Percentiles rank a stretch among this genome's conserved stretches.
These are phyloP conservation scores for Tolypeutes matacus DNA, from an alignment of 2,797 vertebrate genomes.

Conservation along the genomic window DNA sequence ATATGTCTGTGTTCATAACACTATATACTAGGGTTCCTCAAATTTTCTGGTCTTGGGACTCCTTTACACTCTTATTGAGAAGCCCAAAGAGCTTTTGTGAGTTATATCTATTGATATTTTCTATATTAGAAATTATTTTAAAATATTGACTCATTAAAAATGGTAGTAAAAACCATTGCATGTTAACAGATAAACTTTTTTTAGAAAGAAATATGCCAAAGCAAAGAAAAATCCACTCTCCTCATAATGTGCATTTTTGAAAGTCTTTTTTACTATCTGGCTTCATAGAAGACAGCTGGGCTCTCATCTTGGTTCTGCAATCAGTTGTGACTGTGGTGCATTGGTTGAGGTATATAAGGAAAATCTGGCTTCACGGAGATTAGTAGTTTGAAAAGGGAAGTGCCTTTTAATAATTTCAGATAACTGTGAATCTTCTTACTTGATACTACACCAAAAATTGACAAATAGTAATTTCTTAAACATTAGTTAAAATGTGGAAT, in stretches of 20 bases:
- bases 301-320: background rate
- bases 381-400: background rate
- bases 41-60: background rate
- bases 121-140: background rate
- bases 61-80: background rate
- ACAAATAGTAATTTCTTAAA: background rate
- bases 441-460: background rate
- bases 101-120: background rate
- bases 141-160: background rate
- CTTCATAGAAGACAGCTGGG: background rate
- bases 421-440: background rate
- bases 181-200: background rate
- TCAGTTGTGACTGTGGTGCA: constrained; percentile 34
- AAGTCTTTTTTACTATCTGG: background rate
- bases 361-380: background rate
- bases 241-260: background rate
- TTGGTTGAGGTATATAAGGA: background rate
- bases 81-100: background rate
- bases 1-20: background rate
- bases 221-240: background rate
- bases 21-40: background rate
- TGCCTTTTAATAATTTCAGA: background rate
- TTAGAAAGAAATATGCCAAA: background rate
- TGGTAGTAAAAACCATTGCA: background rate
- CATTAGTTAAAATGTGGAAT: background rate